These are phyloP conservation scores for Hydrophis major DNA, from an alignment of 2,797 vertebrate genomes.

Conservation along the genomic window DNA sequence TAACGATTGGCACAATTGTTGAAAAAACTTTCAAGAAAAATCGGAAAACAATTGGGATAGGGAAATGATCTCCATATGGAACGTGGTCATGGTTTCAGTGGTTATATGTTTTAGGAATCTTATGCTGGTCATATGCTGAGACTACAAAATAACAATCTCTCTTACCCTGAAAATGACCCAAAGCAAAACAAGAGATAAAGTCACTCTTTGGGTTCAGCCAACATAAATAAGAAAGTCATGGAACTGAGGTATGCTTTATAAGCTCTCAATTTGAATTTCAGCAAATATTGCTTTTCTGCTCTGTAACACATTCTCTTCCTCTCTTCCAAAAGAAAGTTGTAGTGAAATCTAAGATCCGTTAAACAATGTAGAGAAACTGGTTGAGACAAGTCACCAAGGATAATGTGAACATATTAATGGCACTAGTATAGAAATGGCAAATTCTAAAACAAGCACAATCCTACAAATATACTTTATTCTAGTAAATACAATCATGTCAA, in stretches of 20 bases:
- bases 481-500: neutral
- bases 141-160: neutral
- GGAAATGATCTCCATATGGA: neutral
- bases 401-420: neutral
- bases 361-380: neutral
- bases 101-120: neutral
- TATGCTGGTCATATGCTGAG: neutral
- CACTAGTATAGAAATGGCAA: neutral
- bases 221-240: neutral
- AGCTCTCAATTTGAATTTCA: neutral
- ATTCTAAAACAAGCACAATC: neutral
- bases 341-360: neutral
- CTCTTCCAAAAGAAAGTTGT: neutral
- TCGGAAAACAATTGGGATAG: neutral
- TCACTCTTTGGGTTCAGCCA: neutral
- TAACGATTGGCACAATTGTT: constrained; percentile 51
- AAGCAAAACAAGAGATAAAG: constrained; percentile 1
- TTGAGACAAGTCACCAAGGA: neutral
- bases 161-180: constrained; percentile 14
- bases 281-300: neutral
- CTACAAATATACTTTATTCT: neutral
- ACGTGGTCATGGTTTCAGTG: neutral
- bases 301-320: neutral
- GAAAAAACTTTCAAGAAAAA: neutral
- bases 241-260: neutral